phyloP scores from a whole-genome alignment of 1,140 invertebrate genomes.

The Zaprionus lachaisei region DNA sequence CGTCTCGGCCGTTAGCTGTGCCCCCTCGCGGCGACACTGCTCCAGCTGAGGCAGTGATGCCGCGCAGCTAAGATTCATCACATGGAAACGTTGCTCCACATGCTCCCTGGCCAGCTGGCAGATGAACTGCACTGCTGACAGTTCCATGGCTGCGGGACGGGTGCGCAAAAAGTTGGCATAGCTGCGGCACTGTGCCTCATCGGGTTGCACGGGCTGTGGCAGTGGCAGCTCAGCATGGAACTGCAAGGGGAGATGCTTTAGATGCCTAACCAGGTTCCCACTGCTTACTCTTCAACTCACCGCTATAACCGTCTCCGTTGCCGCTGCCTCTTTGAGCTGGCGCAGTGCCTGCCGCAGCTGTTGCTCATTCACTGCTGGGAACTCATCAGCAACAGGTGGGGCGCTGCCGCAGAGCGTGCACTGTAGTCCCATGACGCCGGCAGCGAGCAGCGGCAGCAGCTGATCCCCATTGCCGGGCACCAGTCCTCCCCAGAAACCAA shows the following conservation, averaged over 20 bases:
- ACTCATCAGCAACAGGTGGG: constrained; percentile 60
- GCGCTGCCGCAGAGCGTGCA: constrained; percentile 89
- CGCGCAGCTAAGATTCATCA: constrained; percentile 90
- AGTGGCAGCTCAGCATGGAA: constrained; percentile 88
- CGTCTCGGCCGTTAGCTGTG: constrained; percentile 88
- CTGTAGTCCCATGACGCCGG: constrained; percentile 90
- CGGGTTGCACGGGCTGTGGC: background rate
- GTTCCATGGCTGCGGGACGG: constrained; percentile 88
- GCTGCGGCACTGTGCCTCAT: constrained; percentile 83
- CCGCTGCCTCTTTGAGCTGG: constrained; percentile 40
- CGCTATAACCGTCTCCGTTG: constrained; percentile 57
- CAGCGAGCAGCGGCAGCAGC: constrained; percentile 86
- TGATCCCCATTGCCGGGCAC: constrained; percentile 87
- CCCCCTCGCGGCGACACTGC: constrained; percentile 84
- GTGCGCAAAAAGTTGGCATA: constrained; percentile 88
- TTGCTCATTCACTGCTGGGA: constrained; percentile 85
- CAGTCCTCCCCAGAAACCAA: constrained; percentile 91
- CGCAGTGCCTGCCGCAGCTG: constrained; percentile 79
- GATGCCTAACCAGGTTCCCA: constrained; percentile 36
- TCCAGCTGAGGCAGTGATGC: constrained; percentile 85
- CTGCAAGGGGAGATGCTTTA: constrained; percentile 83
- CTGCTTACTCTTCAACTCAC: constrained; percentile 31
- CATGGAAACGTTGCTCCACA: constrained; percentile 87
- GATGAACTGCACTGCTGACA: constrained; percentile 87
- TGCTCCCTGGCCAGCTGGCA: constrained; percentile 86